These are phyloP conservation scores for Lampris incognitus DNA, from an alignment of 2,113 vertebrate species.

Conservation along the genomic window DNA sequence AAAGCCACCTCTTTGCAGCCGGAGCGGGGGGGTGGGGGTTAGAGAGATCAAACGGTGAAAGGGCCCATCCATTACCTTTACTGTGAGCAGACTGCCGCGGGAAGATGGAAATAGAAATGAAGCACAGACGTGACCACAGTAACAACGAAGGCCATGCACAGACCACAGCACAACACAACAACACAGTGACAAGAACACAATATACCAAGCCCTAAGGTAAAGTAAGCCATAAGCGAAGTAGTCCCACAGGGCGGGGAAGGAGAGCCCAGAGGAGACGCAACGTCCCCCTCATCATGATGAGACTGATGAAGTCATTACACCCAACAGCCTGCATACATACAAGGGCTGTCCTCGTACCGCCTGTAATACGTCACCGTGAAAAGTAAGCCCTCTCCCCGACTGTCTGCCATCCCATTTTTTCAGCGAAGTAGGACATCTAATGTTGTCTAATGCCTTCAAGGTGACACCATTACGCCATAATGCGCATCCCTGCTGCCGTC, in stretches of 20 bases:
- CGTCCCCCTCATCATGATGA: conserved; percentile 33
- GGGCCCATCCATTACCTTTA: conserved; percentile 19
- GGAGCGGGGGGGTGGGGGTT: conserved; percentile 24
- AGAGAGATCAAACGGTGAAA: conserved; percentile 29
- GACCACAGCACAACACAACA: conserved; percentile 38
- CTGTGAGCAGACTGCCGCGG: not conserved
- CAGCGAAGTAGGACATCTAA: conserved; percentile 1
- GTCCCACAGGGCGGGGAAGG: conserved; percentile 47
- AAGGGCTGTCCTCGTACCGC: conserved; percentile 10
- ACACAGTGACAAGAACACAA: conserved; percentile 14
- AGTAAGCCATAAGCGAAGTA: conserved; percentile 31
- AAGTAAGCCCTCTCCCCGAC: not conserved
- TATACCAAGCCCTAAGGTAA: conserved; percentile 1
- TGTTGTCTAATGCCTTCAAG: not conserved
- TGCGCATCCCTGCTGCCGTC: conserved; percentile 4
- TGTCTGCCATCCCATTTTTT: not conserved
- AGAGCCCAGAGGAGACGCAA: conserved; percentile 28
- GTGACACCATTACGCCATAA: not conserved
- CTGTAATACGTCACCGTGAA: not conserved
- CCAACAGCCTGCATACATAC: conserved; percentile 2
- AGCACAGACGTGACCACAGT: not conserved
- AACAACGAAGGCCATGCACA: conserved; percentile 25
- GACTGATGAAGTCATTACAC: conserved; percentile 32
- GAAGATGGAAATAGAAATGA: conserved; percentile 18
- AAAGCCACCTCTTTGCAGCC: conserved; percentile 45